Evolutionary conservation across 1,140 invertebrate species (phyloP), one percentile per base, ranked within the genome.

Genomic region (Sipha flava): DNA sequence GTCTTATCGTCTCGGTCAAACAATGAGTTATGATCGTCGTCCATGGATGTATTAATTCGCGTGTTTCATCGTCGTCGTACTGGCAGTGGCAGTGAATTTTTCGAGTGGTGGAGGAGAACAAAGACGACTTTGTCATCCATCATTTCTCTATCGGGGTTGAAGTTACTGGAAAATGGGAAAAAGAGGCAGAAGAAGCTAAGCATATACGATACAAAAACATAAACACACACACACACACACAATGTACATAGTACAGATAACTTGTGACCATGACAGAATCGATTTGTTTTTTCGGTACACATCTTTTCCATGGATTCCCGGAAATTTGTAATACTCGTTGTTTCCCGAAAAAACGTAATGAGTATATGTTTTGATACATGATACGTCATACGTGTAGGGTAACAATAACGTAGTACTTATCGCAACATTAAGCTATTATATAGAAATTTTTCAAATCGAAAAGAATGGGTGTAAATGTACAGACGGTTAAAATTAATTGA

Each of bases 1-100:
- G 29, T 14, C 70, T 34, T 54, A 47, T 75, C 70, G 54, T 75
- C 47, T 75, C 70, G 47, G 70, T 54, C 70, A 54, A 75, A 75
- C 70, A 77, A 77, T 77, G 73, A 59, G 73, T 77, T 77, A 77
- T 77, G 73, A 77, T 40, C 47, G 52, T 59, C 49, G 16, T 31
- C 12, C 3, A 14, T 21, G 73, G 29, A 77, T 23, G 49, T 77
- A 77, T 57, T 77, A 77, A 77, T 77, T 77, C 34, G 23, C 21
- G 73, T 26, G 49, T 77, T 43, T 43, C 52, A 26, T 40, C 49
- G 34, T 59, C 7, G 21, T 40, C 10, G 34, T 29, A 23, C 47
- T 23, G 70, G 31, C 18, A n/a, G 49, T 43, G 47, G 70, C 47
- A 34, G 70, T 75, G 18, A 12, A 47, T 34, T 75, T 54, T 75